These are phyloP conservation scores for Gisinianus flammeolus DNA, from an alignment of 2,888 invertebrate genomes.

Conservation along the genomic window DNA sequence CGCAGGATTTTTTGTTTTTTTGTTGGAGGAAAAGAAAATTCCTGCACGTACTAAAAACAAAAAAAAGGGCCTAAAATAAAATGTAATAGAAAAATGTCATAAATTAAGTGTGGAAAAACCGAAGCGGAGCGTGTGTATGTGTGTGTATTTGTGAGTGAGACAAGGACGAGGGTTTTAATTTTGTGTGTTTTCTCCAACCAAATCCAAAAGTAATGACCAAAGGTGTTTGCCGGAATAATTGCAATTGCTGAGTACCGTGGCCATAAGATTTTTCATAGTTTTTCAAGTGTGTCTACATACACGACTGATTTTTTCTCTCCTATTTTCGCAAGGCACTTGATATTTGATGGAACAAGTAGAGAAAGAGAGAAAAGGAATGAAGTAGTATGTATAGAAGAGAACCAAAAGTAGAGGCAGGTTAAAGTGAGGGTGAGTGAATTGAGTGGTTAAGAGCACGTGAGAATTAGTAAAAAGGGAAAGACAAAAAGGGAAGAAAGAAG, in stretches of 20 bases:
- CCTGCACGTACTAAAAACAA: background rate
- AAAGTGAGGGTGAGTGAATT: background rate
- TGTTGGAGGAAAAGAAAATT: background rate
- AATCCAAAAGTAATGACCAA: conserved; percentile 4
- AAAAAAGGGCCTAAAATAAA: background rate
- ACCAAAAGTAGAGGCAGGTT: background rate
- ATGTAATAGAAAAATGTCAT: background rate
- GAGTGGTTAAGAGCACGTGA: background rate
- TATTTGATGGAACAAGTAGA: no score
- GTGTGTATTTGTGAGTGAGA: no score
- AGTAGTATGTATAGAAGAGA: background rate
- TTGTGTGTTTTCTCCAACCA: no score
- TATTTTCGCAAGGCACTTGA: no score
- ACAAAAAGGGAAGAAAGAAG: conserved; percentile 17
- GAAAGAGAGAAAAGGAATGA: no score
- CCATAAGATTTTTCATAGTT: background rate
- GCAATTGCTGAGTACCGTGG: background rate
- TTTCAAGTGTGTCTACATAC: background rate
- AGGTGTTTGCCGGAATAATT: background rate
- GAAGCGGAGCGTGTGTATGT: no score
- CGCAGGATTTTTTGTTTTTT: no score
- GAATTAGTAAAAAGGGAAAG: conserved; percentile 1
- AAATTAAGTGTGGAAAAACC: no score
- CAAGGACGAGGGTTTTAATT: conserved; percentile 11
- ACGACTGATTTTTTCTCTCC: no score